These are phyloP conservation scores for Chrysotoxum bicinctum DNA, from an alignment of 2,888 invertebrate species.

Conservation along the genomic window DNA sequence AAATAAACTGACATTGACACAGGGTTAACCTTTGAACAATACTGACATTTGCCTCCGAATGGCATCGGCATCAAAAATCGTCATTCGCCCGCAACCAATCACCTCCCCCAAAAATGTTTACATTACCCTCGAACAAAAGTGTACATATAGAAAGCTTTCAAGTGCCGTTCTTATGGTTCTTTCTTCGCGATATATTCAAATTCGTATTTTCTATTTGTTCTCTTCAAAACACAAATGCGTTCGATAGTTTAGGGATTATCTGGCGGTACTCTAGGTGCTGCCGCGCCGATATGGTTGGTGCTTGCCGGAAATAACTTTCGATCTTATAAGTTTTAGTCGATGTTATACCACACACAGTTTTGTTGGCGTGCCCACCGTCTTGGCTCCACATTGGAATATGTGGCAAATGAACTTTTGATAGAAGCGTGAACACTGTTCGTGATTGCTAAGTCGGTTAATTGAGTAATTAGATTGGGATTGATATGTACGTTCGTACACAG, in stretches of 20 bases:
- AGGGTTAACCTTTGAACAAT: slow-evolving; percentile 70
- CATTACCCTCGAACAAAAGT: background rate
- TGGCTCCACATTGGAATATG: background rate
- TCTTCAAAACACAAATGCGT: slow-evolving; percentile 28
- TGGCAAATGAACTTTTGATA: slow-evolving; percentile 41
- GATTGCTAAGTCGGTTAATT: slow-evolving; percentile 60
- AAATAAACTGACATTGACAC: slow-evolving; percentile 68
- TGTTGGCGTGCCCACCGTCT: slow-evolving; percentile 19
- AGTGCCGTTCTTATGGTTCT: slow-evolving; percentile 57
- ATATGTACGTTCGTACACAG: background rate
- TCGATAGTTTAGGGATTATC: slow-evolving; percentile 45
- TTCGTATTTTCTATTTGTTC: slow-evolving; percentile 19
- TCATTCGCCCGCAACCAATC: background rate
- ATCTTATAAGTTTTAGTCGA: slow-evolving; percentile 53
- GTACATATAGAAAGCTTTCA: slow-evolving; percentile 58
- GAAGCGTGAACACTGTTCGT: slow-evolving; percentile 40
- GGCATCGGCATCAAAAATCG: slow-evolving; percentile 36
- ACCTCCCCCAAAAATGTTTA: slow-evolving; percentile 38
- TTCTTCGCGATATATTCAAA: background rate
- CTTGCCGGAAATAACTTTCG: slow-evolving; percentile 67
- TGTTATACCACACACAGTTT: slow-evolving; percentile 42
- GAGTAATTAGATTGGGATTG: slow-evolving; percentile 52
- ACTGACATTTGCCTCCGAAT: slow-evolving; percentile 68
- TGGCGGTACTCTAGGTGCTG: slow-evolving; percentile 1
- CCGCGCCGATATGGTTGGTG: background rate